Conservation (phyloP, 23 tunicate species). For the Aplidium turbinatum region DNA sequence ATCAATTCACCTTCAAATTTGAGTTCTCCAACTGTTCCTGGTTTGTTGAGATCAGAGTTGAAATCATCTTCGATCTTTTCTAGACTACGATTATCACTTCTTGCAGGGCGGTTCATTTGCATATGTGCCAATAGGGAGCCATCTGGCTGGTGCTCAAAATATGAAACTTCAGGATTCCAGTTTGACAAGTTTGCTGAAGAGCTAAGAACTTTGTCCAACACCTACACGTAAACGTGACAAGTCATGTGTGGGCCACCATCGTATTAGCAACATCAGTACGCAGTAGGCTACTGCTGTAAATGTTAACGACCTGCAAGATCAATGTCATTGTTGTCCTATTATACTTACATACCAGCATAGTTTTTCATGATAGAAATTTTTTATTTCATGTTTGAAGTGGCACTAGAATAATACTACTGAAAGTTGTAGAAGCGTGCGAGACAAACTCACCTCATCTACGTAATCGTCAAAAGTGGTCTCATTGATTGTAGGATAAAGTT, state of each 20-base stretch:
- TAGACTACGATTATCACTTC: neutral
- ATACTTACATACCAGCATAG: no score
- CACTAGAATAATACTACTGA: no score
- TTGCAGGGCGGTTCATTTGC: neutral
- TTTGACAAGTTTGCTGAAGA: neutral
- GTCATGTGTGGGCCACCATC: no score
- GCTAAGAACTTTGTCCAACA: no score
- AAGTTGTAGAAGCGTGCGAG: no score
- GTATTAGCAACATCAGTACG: no score
- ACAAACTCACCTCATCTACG: constrained; percentile 26
- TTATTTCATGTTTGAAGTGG: no score
- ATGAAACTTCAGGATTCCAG: constrained; percentile 32
- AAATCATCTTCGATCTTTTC: constrained; percentile 9
- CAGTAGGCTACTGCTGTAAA: no score
- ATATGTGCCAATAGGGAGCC: constrained; percentile 21
- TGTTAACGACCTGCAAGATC: no score
- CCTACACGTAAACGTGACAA: no score
- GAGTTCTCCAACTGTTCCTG: constrained; percentile 3
- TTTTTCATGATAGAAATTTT: no score
- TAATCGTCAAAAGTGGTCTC: constrained; percentile 4
- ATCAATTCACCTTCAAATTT: constrained; percentile 12
- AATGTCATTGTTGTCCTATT: no score
- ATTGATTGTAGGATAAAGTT: constrained; percentile 23
- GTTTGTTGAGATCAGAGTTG: constrained; percentile 2
- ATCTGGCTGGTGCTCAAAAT: constrained; percentile 58